Percentiles rank a stretch among this genome's conserved stretches.
Conservation (phyloP, 2,797 vertebrate species). For the Eutrigla gurnardus region DNA sequence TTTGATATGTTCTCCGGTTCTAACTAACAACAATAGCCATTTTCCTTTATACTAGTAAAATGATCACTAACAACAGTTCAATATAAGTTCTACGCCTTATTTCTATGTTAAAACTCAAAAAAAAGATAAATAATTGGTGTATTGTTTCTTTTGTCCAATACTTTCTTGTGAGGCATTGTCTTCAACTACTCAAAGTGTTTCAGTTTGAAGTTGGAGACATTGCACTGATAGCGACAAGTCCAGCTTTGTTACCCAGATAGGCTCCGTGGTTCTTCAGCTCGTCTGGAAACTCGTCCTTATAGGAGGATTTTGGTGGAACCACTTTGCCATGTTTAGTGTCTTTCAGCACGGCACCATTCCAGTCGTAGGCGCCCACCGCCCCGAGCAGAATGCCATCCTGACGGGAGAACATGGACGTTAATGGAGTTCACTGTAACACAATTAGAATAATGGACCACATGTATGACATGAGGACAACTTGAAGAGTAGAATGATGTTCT, state of each 20-base stretch:
- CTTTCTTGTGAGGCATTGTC: too few species aligned
- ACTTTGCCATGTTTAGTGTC: conserved; percentile 90
- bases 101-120: not conserved
- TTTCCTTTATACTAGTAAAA: too few species aligned
- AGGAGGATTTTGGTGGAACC: conserved; percentile 90
- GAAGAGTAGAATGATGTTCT: not conserved
- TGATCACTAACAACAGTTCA: too few species aligned
- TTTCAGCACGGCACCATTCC: conserved; percentile 97
- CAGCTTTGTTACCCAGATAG: conserved; percentile 87
- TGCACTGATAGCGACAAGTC: not conserved
- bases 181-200: not conserved
- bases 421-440: not conserved
- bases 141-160: not conserved
- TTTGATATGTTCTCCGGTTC: too few species aligned
- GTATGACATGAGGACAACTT: not conserved
- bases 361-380: conserved; percentile 95
- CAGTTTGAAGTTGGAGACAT: not conserved
- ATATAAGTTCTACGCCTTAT: too few species aligned
- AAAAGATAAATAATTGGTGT: not conserved
- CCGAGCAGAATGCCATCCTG: conserved; percentile 95
- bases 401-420: not conserved
- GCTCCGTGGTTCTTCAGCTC: conserved; percentile 95
- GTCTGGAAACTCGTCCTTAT: conserved; percentile 93
- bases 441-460: too few species aligned
- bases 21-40: too few species aligned